A percentile compares a stretch with the other conserved stretches of the same genome.
These are phyloP conservation scores for Drosophila pectinifera DNA, from an alignment of 1,140 invertebrate species.

Conservation along the genomic window DNA sequence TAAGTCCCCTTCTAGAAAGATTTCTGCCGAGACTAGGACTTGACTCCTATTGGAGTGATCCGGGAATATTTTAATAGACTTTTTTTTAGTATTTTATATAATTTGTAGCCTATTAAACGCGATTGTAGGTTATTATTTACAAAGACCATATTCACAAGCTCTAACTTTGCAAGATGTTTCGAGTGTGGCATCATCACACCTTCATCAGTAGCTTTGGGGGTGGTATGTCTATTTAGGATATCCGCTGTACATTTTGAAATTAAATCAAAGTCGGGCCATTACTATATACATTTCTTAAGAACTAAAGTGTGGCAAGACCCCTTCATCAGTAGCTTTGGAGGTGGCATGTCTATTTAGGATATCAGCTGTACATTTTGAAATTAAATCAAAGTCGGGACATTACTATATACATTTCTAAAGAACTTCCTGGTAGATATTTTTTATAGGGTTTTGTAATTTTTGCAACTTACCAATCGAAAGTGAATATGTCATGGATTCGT, in stretches of 20 bases:
- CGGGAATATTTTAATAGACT: not conserved
- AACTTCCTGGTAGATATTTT: not conserved
- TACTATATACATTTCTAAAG: not conserved
- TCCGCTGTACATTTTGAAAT: not conserved
- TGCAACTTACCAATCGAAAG: too few species aligned
- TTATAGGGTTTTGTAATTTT: not conserved
- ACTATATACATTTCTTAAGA: not conserved
- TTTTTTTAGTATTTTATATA: too few species aligned
- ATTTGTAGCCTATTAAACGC: too few species aligned
- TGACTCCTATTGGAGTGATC: not conserved
- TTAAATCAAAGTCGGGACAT: not conserved
- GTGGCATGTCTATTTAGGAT: too few species aligned
- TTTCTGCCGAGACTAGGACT: not conserved
- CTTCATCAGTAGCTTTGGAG: too few species aligned
- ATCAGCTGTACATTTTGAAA: not conserved
- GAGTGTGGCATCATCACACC: too few species aligned
- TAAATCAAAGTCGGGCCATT: not conserved
- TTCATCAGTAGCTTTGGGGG: too few species aligned
- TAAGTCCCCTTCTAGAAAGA: not conserved
- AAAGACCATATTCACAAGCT: too few species aligned
- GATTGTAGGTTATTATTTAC: too few species aligned
- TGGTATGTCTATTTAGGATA: not conserved
- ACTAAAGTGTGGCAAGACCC: too few species aligned
- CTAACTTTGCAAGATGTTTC: too few species aligned
- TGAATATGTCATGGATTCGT: not conserved